Evolutionary conservation across 2,888 invertebrate species (phyloP), one percentile per base, ranked within the genome.

Genomic region (Synanthedon formicaeformis): DNA sequence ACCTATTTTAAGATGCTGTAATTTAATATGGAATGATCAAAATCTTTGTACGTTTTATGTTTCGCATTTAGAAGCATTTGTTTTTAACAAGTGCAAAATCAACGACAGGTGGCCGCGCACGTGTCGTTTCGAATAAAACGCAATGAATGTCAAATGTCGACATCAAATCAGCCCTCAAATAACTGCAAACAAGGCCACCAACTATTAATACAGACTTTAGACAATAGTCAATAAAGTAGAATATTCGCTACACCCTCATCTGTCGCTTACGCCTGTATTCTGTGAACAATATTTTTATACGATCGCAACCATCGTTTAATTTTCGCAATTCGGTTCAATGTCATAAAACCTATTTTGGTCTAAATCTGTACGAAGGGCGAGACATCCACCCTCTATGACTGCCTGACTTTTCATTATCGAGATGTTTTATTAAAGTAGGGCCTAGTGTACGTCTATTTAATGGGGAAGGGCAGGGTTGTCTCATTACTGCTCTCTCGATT

Each of bases 381-480:
- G 78, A 79, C 75, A 78, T 72, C 79, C 79, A 83, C 86, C 87
- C 87, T 81, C 83, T 70, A 70, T 78, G 82, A 86, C 83, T 79
- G 82, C 70, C 87, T 86, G 87, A 87, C 87, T 87, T 87, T 87
- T 87, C 87, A 87, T 87, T 87, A 86, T 87, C 87, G 86, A 86
- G 87, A 87, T 87, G 87, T 87, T 87, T 86, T 87, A 87, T 87
- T 85, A 85, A 86, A 80, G 80, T 62, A 80, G 85, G 84, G 81
- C 72, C 67, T 62, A 75, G 71, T 73, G 67, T 60, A 60, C 58
- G 67, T 65, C 68, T 69, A 65, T 61, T 63, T 59, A 34, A 34
- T 69, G 73, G 79, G 83, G 76, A 68, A 57, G 54, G 58, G 59
- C 74, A 87, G 85, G 85, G 87, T 62, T 82, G 74, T 64, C 72